phyloP scores from a whole-genome alignment of 2,797 vertebrate genomes.

The Avahi laniger region DNA sequence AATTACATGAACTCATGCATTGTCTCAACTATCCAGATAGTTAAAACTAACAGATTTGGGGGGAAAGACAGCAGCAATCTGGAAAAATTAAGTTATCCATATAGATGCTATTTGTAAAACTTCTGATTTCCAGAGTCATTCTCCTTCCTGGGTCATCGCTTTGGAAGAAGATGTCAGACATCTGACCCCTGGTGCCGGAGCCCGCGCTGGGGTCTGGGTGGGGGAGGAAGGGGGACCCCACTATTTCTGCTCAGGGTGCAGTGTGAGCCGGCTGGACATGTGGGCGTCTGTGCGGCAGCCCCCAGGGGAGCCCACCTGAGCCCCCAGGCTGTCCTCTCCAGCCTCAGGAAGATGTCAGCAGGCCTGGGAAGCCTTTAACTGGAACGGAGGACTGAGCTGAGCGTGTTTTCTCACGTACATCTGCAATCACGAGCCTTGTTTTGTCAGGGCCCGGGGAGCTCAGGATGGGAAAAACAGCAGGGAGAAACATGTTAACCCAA shows the following conservation, averaged over 20 bases:
- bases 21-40: not conserved
- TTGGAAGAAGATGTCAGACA: not conserved
- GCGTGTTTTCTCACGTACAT: not conserved
- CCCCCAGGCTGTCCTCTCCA: not conserved
- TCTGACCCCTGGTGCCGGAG: accelerated
- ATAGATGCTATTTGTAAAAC: not conserved
- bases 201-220: accelerated
- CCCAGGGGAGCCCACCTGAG: not conserved
- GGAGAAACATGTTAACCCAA: not conserved
- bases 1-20: not conserved
- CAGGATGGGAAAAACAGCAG: not conserved
- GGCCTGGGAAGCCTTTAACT: not conserved
- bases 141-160: not conserved
- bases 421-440: not conserved
- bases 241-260: not conserved
- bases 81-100: not conserved
- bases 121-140: not conserved
- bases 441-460: not conserved
- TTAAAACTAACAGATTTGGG: not conserved
- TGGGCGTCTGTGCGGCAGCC: not conserved
- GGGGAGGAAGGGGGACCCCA: accelerated
- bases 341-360: accelerated
- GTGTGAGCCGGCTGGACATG: not conserved
- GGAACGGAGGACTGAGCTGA: not conserved
- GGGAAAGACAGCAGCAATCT: accelerated